A percentile compares a stretch with the other conserved stretches of the same genome.
Conservation (phyloP, 2,797 vertebrate species). For the Neoniphon sammara region DNA sequence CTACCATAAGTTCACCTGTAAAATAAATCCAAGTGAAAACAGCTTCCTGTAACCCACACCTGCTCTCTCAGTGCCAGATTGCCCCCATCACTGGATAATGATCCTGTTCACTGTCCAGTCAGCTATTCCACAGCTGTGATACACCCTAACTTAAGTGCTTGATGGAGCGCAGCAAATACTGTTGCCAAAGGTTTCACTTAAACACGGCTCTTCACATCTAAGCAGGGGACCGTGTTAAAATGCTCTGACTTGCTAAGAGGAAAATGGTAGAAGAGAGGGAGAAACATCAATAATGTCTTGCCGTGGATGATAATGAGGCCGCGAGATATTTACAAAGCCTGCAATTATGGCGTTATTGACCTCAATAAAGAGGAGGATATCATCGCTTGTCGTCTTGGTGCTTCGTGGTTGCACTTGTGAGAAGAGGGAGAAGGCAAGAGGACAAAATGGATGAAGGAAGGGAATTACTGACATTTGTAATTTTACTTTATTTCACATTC, state of each 20-base stretch:
- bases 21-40: constrained; percentile 15
- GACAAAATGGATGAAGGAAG: background rate
- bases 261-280: constrained; percentile 48
- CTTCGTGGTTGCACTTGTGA: constrained; percentile 9
- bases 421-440: constrained; percentile 15
- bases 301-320: constrained; percentile 57
- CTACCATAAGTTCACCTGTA: constrained; percentile 18
- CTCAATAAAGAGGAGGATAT: constrained; percentile 59
- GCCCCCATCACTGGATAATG: constrained; percentile 42
- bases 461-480: background rate
- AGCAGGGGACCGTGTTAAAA: constrained; percentile 33
- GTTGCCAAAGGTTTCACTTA: constrained; percentile 56
- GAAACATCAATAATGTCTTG: constrained; percentile 55
- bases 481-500: constrained; percentile 1
- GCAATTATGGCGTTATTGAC: constrained; percentile 72
- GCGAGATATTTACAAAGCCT: constrained; percentile 66
- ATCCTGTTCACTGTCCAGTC: constrained; percentile 47
- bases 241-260: constrained; percentile 34
- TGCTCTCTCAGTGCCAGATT: constrained; percentile 16
- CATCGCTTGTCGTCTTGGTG: constrained; percentile 53
- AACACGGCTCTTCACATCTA: constrained; percentile 44
- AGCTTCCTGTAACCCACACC: constrained; percentile 40
- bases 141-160: constrained; percentile 30
- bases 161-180: constrained; percentile 40
- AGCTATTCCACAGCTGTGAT: constrained; percentile 45